These are phyloP conservation scores for Oreohelix idahoensis DNA, from an alignment of 1,140 invertebrate genomes.

Conservation along the genomic window DNA sequence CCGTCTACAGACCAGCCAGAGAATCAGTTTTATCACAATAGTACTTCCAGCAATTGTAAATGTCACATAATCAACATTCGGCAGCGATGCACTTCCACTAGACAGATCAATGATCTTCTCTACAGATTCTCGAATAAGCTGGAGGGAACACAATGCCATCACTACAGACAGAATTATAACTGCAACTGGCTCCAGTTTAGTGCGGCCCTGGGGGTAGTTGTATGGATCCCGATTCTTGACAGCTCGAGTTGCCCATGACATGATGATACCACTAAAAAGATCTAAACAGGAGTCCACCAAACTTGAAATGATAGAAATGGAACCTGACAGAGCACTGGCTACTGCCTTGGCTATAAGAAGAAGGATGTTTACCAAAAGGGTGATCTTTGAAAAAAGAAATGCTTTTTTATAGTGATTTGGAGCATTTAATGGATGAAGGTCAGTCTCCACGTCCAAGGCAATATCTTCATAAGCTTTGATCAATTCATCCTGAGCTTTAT, in stretches of 20 bases:
- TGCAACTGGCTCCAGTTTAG: slow-evolving; percentile 74
- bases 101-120: slow-evolving; percentile 62
- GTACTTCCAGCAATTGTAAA: slow-evolving; percentile 66
- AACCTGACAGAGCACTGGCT: too few relatives aligned
- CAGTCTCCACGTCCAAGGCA: slow-evolving; percentile 49
- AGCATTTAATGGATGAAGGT: slow-evolving; percentile 34
- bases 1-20: slow-evolving; percentile 69
- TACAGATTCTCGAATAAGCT: slow-evolving; percentile 72
- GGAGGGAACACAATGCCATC: slow-evolving; percentile 70
- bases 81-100: slow-evolving; percentile 29
- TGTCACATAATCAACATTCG: slow-evolving; percentile 58
- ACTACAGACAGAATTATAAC: slow-evolving; percentile 74
- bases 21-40: slow-evolving; percentile 67
- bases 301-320: too few relatives aligned
- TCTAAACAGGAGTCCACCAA: slow-evolving; percentile 74
- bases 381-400: slow-evolving; percentile 49
- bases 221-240: slow-evolving; percentile 72
- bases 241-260: slow-evolving; percentile 75
- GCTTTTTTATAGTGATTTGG: slow-evolving; percentile 34
- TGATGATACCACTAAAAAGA: slow-evolving; percentile 72
- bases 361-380: slow-evolving; percentile 57
- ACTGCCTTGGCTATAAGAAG: slow-evolving; percentile 73
- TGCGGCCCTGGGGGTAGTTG: slow-evolving; percentile 69
- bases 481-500: slow-evolving; percentile 70
- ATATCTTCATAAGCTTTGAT: slow-evolving; percentile 67